Evolutionary conservation across 2,888 invertebrate species (phyloP), one percentile per base, ranked within the genome.

Genomic region (Coelopa pilipes): DNA sequence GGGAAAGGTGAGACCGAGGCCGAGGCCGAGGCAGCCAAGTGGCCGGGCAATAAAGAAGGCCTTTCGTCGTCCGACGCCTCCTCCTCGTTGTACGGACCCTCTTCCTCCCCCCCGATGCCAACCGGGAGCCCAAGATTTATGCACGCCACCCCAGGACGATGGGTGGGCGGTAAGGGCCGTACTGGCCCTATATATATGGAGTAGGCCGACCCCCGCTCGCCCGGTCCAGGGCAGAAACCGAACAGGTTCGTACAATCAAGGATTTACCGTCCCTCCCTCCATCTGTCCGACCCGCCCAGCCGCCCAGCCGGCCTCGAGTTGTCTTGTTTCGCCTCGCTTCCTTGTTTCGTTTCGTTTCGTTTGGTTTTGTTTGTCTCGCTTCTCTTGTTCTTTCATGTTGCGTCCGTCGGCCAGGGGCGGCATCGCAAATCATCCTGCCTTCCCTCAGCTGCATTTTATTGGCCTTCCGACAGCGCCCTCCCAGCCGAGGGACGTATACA

Each of bases 401-500:
- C 34, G 34, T 4, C 34, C 34, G 34, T 34, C 7, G 34, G 34
- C 34, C 34, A 7, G 34, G 34, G 34, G 34, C 7, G 34, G 34
- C 34, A 34, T 34, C 34, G 34, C 34, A 34, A 34, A 34, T 34
- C 34, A 34, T 34, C 4, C 34, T 34, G 34, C n/a, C 24, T 7
- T 49, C 19, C 47, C 46, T 17, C 65, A 65, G 65, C 65, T 65
- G 65, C 65, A 46, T 17, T 65, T 65, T 65, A 63, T 63, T n/a
- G n/a, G n/a, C n/a, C n/a, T n/a, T n/a, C n/a, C n/a, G n/a, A n/a
- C n/a, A n/a, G n/a, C n/a, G n/a, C n/a, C n/a, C n/a, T n/a, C n/a
- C n/a, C n/a, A n/a, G n/a, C n/a, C n/a, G n/a, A n/a, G n/a, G n/a
- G n/a, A n/a, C n/a, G n/a, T n/a, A n/a, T 7, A 34, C 34, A 34